Base-by-base conservation (phyloP, 2,888 invertebrate species). In the Macrostomum cliftonense region DNA sequence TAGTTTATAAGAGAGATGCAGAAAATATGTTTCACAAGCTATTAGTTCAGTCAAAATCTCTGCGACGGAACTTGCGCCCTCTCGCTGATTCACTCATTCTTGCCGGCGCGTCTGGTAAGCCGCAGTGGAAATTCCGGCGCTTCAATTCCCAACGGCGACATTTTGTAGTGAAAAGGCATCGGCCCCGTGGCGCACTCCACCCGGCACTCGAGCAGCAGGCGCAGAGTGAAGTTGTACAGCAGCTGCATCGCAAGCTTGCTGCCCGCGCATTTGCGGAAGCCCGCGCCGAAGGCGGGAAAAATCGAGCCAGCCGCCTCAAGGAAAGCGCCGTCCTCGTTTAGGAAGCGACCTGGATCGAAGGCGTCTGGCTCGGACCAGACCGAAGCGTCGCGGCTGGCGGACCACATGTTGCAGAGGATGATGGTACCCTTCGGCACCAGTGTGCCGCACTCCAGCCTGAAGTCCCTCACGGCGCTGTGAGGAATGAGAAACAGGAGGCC, bases 321-420 rank as follows among this genome's bases (percentile, higher is more conserved):
- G 21, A 21, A 20, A n/a, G 14, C 14, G n/a, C n/a, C 28, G 2
- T 16, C 43, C 43, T 14, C 14, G 17, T 43, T n/a, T 5, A 43
- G 43, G 17, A 43, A 43, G n/a, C 43, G 43, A 2, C 28, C 43
- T 17, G 43, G 43, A 2, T 16, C 11, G 17, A 43, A 43, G 43
- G 16, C n/a, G 21, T 43, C 43, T 7, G 43, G 43, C n/a, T 43
- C 43, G n/a, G n/a, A 21, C 43, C 43, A 43, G 5, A 43, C 9
- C 14, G 14, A n/a, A 5, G 43, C n/a, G 17, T 43, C 43, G 9
- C 43, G 20, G 4, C 21, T 21, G 43, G 43, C 43, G 9, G 43
- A 43, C 43, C 43, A 43, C 21, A 43, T n/a, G 17, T 43, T 43
- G 43, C 20, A 43, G 43, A 43, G 43, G 2, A 43, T n/a, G n/a